Conservation (phyloP, 2,113 vertebrate genomes). For the Cygnus buccinator region DNA sequence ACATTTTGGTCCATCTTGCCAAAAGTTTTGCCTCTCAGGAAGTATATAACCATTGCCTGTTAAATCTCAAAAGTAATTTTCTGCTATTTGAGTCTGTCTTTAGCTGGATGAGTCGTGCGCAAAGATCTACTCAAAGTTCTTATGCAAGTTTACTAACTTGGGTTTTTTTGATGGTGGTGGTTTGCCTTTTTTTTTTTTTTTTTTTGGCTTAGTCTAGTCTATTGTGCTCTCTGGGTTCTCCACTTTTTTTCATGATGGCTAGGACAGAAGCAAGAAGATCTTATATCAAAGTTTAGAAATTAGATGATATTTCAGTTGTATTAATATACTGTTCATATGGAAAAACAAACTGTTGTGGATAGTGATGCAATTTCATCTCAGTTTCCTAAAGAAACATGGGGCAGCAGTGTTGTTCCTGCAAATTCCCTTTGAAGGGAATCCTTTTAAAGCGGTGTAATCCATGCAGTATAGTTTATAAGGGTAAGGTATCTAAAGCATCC, state of each 20-base stretch:
- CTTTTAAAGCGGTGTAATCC: not conserved
- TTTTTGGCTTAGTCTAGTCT: not conserved
- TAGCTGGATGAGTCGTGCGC: not conserved
- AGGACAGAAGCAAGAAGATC: not conserved
- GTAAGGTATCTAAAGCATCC: not conserved
- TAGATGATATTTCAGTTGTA: not conserved
- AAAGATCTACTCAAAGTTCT: not conserved
- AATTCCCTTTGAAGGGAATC: not conserved
- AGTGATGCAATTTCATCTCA: not conserved
- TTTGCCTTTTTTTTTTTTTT: too few species aligned
- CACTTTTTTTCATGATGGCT: not conserved
- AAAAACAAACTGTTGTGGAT: not conserved
- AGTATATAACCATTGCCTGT: not conserved
- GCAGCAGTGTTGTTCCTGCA: not conserved
- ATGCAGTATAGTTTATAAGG: not conserved
- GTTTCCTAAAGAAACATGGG: not conserved
- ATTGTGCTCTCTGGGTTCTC: not conserved
- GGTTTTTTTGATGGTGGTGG: not conserved
- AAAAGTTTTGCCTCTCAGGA: not conserved
- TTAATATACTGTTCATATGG: not conserved
- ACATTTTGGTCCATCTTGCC: not conserved
- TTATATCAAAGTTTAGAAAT: not conserved
- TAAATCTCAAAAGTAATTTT: not conserved
- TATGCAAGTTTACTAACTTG: not conserved
- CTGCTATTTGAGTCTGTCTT: not conserved